A percentile compares a stretch with the other conserved stretches of the same genome.
phyloP scores from a whole-genome alignment of 2,113 vertebrate species.

The Colaptes auratus region DNA sequence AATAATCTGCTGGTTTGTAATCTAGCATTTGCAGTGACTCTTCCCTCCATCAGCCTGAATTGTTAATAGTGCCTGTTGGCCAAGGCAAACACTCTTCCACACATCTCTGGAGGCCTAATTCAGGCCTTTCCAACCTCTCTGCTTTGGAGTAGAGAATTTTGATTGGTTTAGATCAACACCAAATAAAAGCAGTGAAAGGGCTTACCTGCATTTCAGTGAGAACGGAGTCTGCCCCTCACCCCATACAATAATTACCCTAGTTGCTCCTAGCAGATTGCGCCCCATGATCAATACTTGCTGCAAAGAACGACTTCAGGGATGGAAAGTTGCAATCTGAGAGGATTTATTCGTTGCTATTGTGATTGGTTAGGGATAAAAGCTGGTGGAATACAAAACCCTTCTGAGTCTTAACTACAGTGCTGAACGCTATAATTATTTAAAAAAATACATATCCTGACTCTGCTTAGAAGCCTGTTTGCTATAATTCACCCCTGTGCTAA shows the following conservation, averaged over 20 bases:
- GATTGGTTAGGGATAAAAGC: conserved; percentile 56
- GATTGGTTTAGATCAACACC: conserved; percentile 2
- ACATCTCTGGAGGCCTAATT: conserved; percentile 1
- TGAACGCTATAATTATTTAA: conserved; percentile 60
- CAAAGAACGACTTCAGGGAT: not conserved
- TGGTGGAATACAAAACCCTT: conserved; percentile 58
- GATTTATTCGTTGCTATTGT: conserved; percentile 30
- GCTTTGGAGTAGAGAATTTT: not conserved
- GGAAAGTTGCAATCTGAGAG: conserved; percentile 48
- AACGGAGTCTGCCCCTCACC: not conserved
- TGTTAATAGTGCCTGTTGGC: not conserved
- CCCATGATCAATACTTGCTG: conserved; percentile 18
- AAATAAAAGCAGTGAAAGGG: conserved; percentile 5
- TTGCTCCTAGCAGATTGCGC: not conserved
- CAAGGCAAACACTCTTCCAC: conserved; percentile 29
- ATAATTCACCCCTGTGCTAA: conserved; percentile 64
- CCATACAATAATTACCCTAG: not conserved
- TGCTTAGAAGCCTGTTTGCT: conserved; percentile 43
- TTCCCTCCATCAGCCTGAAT: not conserved
- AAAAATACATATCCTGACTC: conserved; percentile 62
- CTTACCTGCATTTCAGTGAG: not conserved
- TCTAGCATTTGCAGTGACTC: not conserved
- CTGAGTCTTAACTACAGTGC: conserved; percentile 50
- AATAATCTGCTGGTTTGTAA: not conserved
- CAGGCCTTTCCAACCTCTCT: not conserved